A percentile compares a stretch with the other conserved stretches of the same genome.
These are phyloP conservation scores for Xyrauchen texanus DNA, from an alignment of 2,113 vertebrate genomes.

Conservation along the genomic window DNA sequence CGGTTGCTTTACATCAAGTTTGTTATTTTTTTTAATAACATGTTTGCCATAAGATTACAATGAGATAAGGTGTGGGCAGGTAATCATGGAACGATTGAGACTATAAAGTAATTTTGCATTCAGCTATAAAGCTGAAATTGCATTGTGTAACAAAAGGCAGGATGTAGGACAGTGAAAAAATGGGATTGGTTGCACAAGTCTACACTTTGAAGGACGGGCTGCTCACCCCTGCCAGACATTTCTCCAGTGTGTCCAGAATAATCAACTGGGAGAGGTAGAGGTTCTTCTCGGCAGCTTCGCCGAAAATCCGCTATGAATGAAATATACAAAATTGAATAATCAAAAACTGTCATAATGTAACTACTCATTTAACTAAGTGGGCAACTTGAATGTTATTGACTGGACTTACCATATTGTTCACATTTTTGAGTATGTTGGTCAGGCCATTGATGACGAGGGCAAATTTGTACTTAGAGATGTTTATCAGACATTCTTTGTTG, in stretches of 20 bases:
- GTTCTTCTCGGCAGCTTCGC: conserved; percentile 97
- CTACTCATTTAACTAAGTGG: too few relatives aligned
- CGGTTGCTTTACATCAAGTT: too few relatives aligned
- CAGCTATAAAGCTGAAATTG: conserved; percentile 10
- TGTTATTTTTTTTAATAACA: too few relatives aligned
- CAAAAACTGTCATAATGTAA: neutral
- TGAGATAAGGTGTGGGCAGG: too few relatives aligned
- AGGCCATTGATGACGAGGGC: conserved; percentile 98
- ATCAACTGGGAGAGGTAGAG: conserved; percentile 99
- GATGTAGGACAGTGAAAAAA: neutral
- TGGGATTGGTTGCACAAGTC: conserved; percentile 4
- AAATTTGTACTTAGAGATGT: conserved; percentile 99
- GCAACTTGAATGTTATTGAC: too few relatives aligned
- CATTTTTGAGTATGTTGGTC: conserved; percentile 98
- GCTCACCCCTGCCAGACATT: conserved; percentile 98
- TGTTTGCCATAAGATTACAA: too few relatives aligned
- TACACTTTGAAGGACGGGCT: neutral
- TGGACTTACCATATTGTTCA: conserved; percentile 97
- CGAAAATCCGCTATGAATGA: conserved; percentile 88
- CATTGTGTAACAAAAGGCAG: neutral
- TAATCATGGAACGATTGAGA: neutral
- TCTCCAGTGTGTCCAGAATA: conserved; percentile 99
- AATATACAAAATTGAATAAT: neutral
- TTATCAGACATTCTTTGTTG: conserved; percentile 99
- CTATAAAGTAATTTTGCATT: neutral